Evolutionary conservation across 2,888 invertebrate species (phyloP), one percentile per base, ranked within the genome.

Genomic region (Lycaena phlaeas): DNA sequence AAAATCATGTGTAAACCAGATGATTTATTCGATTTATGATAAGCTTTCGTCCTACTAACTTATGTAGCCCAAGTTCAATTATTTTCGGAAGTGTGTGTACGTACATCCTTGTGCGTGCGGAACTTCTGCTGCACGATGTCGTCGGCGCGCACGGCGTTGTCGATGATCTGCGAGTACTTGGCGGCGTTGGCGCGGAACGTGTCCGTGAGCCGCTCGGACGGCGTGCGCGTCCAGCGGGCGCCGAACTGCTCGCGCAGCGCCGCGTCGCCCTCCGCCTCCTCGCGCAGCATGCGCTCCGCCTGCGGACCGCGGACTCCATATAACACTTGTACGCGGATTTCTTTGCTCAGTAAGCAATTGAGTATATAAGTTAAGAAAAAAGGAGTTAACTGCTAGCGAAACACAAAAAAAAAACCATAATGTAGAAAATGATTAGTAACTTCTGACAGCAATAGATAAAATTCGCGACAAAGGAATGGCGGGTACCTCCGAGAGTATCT

Each of bases 131-230:
- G 90, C 50, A 98, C 95, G 56, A 93, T 89, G 79, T 89, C 87
- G 75, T 96, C 95, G 36, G 91, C 91, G 58, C 86, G 81, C 50
- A 94, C 88, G 27, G 98, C 98, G 66, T 96, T 97, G 68, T 92
- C 91, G 52, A 98, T 93, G 61, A 98, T 96, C 68, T 91, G 92
- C 25, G 94, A 88, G 81, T 98, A 99, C 78, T 98, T 98, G 56
- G 89, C 88, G n/a, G 93, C 89, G 84, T 97, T 98, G 38, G 90
- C 87, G 51, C 90, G 88, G 68, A 98, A 93, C 62, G 95, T 93
- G 61, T 92, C 94, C 0, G 97, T 98, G 42, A 99, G 88, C 66
- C 91, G 90, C 14, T 88, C 90, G 0, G 97, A 97, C 1, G 94
- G 87, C 14, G 95, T 95, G 59, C 99, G 89, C 1, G 90, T 89